These are phyloP conservation scores for Porites cylindrica DNA, from an alignment of 92 coral and sea anemone species.

Conservation along the genomic window DNA sequence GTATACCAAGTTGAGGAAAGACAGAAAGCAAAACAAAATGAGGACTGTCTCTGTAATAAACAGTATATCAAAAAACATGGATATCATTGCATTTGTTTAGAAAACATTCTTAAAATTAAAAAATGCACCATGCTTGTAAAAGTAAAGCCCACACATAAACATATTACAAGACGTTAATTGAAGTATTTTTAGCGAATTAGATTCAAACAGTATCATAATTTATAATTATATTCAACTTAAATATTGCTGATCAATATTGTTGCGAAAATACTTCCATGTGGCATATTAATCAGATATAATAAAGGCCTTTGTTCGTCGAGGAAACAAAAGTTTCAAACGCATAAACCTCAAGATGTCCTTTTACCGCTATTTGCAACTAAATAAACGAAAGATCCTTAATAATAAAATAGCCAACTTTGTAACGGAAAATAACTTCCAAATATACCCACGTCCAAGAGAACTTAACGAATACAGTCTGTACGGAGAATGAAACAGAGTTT, in stretches of 20 bases:
- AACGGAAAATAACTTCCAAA: neutral
- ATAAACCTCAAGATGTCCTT: neutral
- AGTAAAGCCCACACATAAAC: too few relatives aligned
- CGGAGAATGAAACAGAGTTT: neutral
- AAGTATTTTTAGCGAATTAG: neutral
- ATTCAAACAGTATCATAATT: conserved; percentile 4
- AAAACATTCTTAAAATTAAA: too few relatives aligned
- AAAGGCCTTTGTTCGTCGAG: conserved; percentile 40
- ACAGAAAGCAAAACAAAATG: too few relatives aligned
- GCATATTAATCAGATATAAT: conserved; percentile 61
- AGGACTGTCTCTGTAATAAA: too few relatives aligned
- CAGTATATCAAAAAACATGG: too few relatives aligned
- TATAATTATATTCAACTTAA: conserved; percentile 30
- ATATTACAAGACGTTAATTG: neutral
- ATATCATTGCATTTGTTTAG: too few relatives aligned
- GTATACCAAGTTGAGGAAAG: too few relatives aligned
- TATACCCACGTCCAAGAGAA: neutral
- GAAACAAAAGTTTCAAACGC: conserved; percentile 30
- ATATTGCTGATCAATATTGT: conserved; percentile 8
- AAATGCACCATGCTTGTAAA: too few relatives aligned
- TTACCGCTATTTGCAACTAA: neutral
- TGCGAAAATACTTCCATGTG: conserved; percentile 56
- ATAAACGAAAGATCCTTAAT: neutral
- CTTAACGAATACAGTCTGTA: too few relatives aligned
- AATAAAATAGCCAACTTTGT: conserved; percentile 9